phyloP scores from a whole-genome alignment of 2,113 vertebrate species.

The Mormyrus lacerda region DNA sequence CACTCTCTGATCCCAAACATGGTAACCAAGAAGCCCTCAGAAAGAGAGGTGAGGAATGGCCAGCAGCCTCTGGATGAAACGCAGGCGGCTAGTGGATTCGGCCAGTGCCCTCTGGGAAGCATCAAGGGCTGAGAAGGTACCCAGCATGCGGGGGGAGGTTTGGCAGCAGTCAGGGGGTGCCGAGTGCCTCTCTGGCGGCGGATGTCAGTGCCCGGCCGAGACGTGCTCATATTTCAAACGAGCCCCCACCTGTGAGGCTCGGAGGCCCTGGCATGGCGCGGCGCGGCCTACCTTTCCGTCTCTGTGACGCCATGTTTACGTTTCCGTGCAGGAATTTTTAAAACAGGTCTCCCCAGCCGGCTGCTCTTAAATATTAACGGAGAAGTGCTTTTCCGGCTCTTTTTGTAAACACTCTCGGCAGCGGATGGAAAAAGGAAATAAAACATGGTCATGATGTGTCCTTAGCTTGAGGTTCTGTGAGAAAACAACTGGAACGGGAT shows the following conservation, averaged over 20 bases:
- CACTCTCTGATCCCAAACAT: conserved; percentile 10
- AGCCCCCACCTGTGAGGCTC: background rate
- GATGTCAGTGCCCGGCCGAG: background rate
- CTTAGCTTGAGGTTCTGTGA: background rate
- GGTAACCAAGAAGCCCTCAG: conserved; percentile 9
- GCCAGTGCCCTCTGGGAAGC: conserved; percentile 25
- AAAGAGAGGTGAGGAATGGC: background rate
- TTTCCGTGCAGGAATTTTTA: background rate
- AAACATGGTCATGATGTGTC: background rate
- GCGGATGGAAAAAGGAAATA: background rate
- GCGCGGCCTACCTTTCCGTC: background rate
- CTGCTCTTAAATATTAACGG: background rate
- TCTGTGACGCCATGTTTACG: conserved; percentile 7
- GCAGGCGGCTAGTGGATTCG: conserved; percentile 14
- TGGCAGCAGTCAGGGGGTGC: background rate
- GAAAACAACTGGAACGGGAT: background rate
- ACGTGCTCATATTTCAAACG: background rate
- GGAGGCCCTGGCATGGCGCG: background rate
- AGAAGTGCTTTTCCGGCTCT: background rate
- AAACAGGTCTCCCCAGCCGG: background rate
- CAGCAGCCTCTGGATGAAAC: conserved; percentile 16
- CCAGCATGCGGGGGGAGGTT: background rate
- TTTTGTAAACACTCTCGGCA: background rate
- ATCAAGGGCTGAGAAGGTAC: conserved; percentile 9
- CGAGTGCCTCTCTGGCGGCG: background rate